Base-by-base conservation (phyloP, 2,888 invertebrate species). In the Chelonus formosanus region DNA sequence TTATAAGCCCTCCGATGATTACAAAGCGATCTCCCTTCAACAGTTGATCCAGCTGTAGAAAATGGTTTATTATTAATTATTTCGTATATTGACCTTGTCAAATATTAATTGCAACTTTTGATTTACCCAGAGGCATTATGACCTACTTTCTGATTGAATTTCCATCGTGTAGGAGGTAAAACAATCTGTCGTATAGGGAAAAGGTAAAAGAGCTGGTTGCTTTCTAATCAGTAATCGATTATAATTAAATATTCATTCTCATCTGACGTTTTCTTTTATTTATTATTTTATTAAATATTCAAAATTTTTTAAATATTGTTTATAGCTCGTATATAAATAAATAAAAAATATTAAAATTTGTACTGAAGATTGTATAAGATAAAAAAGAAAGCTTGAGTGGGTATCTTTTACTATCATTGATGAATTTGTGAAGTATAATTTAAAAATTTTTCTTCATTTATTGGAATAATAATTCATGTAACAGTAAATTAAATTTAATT, bases 1-100 rank as follows among this genome's bases (percentile, higher is more conserved):
- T 95, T 94, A 85, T 96, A 96, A 0, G 97, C 96, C 47, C 97
- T 87, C 3, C 96, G 88, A 83, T 97, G 97, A 84, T 97, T 97
- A 85, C 97, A 97, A 70, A 96, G 85, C 47, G 94, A 95, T 53
- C 95, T 89, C 3, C 95, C 95, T 82, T 95, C 95, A 32, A 91
- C 86, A 2, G 20, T 20, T 78, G 94, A 91, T 75, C 93, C 92
- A 31, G 94, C 90, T 85, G 87, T 83, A 66, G 86, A 70, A 10
- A 71, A 73, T 74, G 78, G 75, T 70, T 58, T 61, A 63, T 65
- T 5, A 52, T 59, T 20, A 20, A 20, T 20, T 20, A 20, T 20
- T 20, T 20, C 2, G 20, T 20, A 1, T 20, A 20, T 20, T 20
- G 20, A 20, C 5, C 7, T 3, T 45, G 47, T 58, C n/a, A 47